A percentile compares a stretch with the other conserved stretches of the same genome.
Conservation (phyloP, 2,888 invertebrate species). For the Ormyrus thymus region DNA sequence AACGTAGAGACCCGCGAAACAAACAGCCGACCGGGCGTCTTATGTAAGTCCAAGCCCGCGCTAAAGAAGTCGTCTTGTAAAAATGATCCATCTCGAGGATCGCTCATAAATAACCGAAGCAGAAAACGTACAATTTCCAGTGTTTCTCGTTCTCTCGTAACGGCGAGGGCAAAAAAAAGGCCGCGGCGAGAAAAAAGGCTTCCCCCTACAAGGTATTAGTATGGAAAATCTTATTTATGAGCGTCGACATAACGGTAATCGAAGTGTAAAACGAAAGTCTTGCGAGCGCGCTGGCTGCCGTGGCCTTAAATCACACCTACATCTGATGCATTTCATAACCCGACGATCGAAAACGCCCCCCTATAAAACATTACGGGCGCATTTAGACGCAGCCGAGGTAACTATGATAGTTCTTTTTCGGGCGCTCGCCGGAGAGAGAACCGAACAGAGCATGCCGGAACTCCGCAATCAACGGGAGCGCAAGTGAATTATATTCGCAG, state of each 20-base stretch:
- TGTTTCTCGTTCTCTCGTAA: conserved; percentile 37
- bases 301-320: conserved; percentile 54
- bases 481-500: conserved; percentile 53
- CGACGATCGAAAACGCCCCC: conserved; percentile 54
- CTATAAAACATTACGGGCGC: conserved; percentile 46
- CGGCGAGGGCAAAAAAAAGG: background rate
- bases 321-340: conserved; percentile 56
- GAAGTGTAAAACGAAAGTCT: conserved; percentile 52
- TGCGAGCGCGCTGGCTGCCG: background rate
- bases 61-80: conserved; percentile 35
- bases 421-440: background rate
- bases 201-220: conserved; percentile 32
- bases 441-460: conserved; percentile 40
- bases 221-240: conserved; percentile 56
- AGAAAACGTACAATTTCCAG: conserved; percentile 42
- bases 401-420: conserved; percentile 49
- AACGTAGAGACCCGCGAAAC: conserved; percentile 15
- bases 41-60: background rate
- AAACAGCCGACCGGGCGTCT: background rate
- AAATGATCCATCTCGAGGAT: conserved; percentile 29
- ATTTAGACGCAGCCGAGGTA: conserved; percentile 39
- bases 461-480: conserved; percentile 52
- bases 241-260: conserved; percentile 53
- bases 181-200: background rate
- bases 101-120: conserved; percentile 32